Percentiles rank a stretch among this genome's conserved stretches.
phyloP scores from a whole-genome alignment of 2,888 invertebrate species.

The Habroteleia sp. region DNA sequence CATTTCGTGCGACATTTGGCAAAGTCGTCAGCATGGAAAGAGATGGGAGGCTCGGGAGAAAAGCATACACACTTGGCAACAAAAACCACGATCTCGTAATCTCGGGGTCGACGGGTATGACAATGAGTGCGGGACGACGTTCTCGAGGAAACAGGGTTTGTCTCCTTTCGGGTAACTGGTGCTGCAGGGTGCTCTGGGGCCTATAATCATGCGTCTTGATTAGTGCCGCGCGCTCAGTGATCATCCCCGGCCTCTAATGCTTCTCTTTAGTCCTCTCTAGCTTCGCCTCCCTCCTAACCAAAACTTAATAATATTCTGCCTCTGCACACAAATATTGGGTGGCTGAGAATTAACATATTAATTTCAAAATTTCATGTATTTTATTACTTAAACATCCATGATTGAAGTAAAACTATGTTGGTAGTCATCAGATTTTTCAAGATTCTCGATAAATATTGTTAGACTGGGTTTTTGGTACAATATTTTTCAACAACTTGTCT shows the following conservation, averaged over 20 bases:
- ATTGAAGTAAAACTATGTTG: no score
- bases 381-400: no score
- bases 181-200: conserved; percentile 74
- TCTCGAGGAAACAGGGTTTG: conserved; percentile 63
- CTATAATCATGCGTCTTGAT: conserved; percentile 81
- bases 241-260: conserved; percentile 79
- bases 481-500: no score
- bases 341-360: conserved; percentile 43
- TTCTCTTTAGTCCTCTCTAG: conserved; percentile 73
- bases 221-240: conserved; percentile 79
- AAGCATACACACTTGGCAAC: conserved; percentile 55
- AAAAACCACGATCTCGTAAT: conserved; percentile 73
- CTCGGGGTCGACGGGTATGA: conserved; percentile 67
- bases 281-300: conserved; percentile 66
- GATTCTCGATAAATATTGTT: no score
- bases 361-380: no score
- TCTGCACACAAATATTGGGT: conserved; percentile 66
- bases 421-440: no score
- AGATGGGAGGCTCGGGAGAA: conserved; percentile 42
- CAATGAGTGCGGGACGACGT: conserved; percentile 69
- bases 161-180: conserved; percentile 67
- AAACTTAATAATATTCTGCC: conserved; percentile 74
- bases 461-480: no score
- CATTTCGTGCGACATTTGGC: conserved; percentile 57
- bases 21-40: conserved; percentile 45